phyloP scores from a whole-genome alignment of 2,888 invertebrate genomes.

The Morpho achilles region DNA sequence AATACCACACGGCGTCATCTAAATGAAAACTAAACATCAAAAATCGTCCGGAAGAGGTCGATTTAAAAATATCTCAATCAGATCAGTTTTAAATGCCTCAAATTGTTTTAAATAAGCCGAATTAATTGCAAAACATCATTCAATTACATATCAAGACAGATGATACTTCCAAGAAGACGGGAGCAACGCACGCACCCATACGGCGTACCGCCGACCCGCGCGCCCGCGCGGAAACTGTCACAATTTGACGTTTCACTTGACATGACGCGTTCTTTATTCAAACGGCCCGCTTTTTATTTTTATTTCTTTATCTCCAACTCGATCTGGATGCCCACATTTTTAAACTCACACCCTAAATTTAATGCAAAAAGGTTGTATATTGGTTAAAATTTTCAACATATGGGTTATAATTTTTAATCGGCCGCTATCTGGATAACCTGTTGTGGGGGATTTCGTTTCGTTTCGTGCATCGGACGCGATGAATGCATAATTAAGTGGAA shows the following conservation, averaged over 20 bases:
- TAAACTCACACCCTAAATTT: slow-evolving; percentile 36
- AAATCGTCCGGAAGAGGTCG: background rate
- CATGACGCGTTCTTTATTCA: slow-evolving; percentile 73
- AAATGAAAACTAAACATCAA: too few species aligned
- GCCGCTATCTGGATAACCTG: slow-evolving; percentile 69
- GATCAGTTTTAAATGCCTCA: slow-evolving; percentile 16
- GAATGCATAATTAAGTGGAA: slow-evolving; percentile 76
- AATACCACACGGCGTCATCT: too few species aligned
- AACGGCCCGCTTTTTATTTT: slow-evolving; percentile 72
- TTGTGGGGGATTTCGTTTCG: slow-evolving; percentile 69
- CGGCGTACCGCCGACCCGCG: slow-evolving; percentile 33
- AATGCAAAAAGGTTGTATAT: slow-evolving; percentile 52
- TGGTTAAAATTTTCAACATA: slow-evolving; percentile 36
- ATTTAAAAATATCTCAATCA: background rate
- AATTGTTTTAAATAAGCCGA: slow-evolving; percentile 33
- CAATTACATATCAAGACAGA: slow-evolving; percentile 38
- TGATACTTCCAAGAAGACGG: slow-evolving; percentile 64
- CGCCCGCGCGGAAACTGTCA: slow-evolving; percentile 77
- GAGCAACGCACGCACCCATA: slow-evolving; percentile 51
- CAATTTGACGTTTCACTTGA: slow-evolving; percentile 76
- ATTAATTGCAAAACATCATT: slow-evolving; percentile 43
- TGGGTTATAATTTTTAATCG: slow-evolving; percentile 63
- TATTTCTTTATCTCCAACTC: slow-evolving; percentile 62
- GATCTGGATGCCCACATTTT: slow-evolving; percentile 52
- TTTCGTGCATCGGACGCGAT: slow-evolving; percentile 65